phyloP scores from a whole-genome alignment of 2,113 vertebrate species.

The Calyptomena viridis region DNA sequence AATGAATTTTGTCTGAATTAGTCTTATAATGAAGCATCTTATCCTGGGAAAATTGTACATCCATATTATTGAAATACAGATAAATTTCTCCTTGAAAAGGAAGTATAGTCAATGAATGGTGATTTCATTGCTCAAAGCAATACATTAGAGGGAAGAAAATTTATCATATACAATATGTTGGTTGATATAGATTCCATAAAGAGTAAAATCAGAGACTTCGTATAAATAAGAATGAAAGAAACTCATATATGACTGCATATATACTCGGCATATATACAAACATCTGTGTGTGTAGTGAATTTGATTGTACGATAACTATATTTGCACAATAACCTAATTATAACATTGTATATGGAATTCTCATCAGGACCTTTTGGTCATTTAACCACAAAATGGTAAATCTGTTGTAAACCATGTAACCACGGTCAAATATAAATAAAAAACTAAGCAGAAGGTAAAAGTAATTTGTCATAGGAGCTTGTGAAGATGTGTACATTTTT shows the following conservation, averaged over 20 bases:
- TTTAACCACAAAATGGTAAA: neutral
- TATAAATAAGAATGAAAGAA: neutral
- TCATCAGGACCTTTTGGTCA: neutral
- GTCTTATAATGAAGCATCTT: neutral
- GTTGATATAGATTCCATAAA: neutral
- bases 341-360: neutral
- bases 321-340: neutral
- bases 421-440: neutral
- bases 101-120: neutral
- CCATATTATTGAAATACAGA: neutral
- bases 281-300: neutral
- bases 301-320: neutral
- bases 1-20: neutral
- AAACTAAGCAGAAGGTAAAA: neutral
- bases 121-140: neutral
- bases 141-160: neutral
- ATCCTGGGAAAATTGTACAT: neutral
- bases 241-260: neutral
- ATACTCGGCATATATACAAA: neutral
- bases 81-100: neutral
- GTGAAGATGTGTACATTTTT: neutral
- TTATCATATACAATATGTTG: neutral
- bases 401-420: neutral
- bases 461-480: neutral
- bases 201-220: neutral